These are phyloP conservation scores for Hippocampus zosterae DNA, from an alignment of 2,113 vertebrate genomes.

Conservation along the genomic window DNA sequence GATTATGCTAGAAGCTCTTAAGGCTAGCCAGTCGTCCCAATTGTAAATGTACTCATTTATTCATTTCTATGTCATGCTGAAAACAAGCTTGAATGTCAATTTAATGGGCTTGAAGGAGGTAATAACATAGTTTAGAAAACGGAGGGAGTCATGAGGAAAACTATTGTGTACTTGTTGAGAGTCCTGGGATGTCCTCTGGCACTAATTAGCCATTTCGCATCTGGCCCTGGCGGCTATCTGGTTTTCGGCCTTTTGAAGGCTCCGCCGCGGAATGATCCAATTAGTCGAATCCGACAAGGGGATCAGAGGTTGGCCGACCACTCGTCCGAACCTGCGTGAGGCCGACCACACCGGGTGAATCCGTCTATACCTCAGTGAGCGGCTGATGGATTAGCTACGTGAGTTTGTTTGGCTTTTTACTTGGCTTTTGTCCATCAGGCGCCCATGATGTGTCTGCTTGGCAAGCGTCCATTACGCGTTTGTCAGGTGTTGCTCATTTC, in stretches of 20 bases:
- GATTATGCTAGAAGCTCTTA: too few species aligned
- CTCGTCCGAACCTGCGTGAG: background rate
- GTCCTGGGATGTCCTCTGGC: background rate
- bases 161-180: background rate
- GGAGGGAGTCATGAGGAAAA: background rate
- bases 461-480: background rate
- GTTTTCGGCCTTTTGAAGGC: conserved; percentile 44
- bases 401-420: background rate
- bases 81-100: background rate
- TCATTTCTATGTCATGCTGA: background rate
- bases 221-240: conserved; percentile 30
- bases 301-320: background rate
- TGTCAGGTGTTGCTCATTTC: background rate
- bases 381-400: background rate
- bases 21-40: background rate
- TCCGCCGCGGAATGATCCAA: conserved; percentile 47
- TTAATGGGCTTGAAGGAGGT: background rate
- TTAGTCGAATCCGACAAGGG: conserved; percentile 45
- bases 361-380: background rate
- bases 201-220: conserved; percentile 24
- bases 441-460: background rate
- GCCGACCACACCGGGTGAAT: background rate
- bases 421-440: background rate
- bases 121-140: background rate
- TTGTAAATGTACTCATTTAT: background rate